Evolutionary conservation across 1,140 invertebrate genomes (phyloP).

Genomic region (Drosophila baimaii): DNA sequence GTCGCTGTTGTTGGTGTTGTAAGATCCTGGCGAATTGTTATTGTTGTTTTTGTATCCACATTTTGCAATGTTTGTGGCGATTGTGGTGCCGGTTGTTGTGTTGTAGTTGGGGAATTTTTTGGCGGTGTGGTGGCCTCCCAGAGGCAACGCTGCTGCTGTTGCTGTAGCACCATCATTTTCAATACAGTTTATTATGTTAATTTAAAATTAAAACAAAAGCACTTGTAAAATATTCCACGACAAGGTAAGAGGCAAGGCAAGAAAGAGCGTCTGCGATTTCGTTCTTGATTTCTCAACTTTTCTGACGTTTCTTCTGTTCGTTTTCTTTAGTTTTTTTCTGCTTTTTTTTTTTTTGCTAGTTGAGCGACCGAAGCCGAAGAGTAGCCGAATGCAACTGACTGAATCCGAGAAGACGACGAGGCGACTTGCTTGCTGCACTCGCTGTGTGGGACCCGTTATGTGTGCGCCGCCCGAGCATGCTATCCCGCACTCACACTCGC

Average conservation of each 20-base stretch:
- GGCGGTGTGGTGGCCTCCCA: constrained; percentile 50
- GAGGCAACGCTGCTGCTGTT: constrained; percentile 58
- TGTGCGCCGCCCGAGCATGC: constrained; percentile 25
- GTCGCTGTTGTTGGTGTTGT: constrained; percentile 11
- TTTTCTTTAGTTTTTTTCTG: not conserved
- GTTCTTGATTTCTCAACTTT: constrained; percentile 6
- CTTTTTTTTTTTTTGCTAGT: not conserved
- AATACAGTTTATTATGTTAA: constrained; percentile 13
- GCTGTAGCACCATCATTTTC: constrained; percentile 77
- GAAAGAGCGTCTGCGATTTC: constrained; percentile 10
- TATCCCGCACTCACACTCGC: constrained; percentile 11
- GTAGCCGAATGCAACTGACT: constrained; percentile 71
- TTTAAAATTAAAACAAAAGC: constrained; percentile 14
- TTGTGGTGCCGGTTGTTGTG: constrained; percentile 38
- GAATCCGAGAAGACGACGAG: constrained; percentile 17
- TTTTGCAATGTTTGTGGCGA: constrained; percentile 16
- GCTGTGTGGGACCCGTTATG: constrained; percentile 44
- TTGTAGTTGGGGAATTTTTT: constrained; percentile 16
- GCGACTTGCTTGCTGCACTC: constrained; percentile 42
- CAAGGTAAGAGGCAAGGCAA: not conserved
- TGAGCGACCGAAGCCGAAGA: constrained; percentile 36
- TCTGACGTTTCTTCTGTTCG: constrained; percentile 7
- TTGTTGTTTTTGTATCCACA: constrained; percentile 18
- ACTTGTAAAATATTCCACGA: constrained; percentile 26
- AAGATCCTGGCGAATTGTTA: constrained; percentile 20